These are phyloP conservation scores for Paraescarpia echinospica DNA, from an alignment of 1,140 invertebrate species.

Conservation along the genomic window DNA sequence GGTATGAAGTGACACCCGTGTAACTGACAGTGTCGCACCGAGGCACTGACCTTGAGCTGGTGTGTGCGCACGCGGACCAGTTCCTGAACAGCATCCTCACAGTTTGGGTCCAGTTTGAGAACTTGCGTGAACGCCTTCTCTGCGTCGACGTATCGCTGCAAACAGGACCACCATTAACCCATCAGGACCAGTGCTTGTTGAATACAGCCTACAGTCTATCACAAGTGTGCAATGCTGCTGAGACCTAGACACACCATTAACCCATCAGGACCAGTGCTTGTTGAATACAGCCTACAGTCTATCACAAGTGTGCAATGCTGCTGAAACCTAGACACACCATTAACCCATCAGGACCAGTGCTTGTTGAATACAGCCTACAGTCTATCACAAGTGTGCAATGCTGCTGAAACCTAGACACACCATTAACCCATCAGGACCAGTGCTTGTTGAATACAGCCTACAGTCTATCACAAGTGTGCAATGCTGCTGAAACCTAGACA, in stretches of 20 bases:
- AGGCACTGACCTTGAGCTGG: constrained; percentile 56
- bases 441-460: not conserved
- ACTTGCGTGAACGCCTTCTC: constrained; percentile 62
- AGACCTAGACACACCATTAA: too few species aligned
- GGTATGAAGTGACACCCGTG: too few species aligned
- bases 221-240: too few species aligned
- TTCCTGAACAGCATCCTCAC: constrained; percentile 61
- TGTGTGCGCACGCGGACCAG: constrained; percentile 56
- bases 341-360: too few species aligned
- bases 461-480: too few species aligned
- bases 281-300: not conserved
- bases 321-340: too few species aligned
- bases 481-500: too few species aligned
- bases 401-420: too few species aligned
- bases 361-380: not conserved
- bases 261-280: not conserved
- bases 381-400: too few species aligned
- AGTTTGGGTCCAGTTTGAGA: constrained; percentile 61
- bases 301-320: too few species aligned
- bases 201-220: not conserved
- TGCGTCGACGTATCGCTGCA: constrained; percentile 59
- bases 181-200: not conserved
- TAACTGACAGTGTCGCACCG: not conserved
- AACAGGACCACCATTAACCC: too few species aligned
- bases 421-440: too few species aligned